phyloP scores from a whole-genome alignment of 2,888 invertebrate genomes.

The Drosophila basisetae region DNA sequence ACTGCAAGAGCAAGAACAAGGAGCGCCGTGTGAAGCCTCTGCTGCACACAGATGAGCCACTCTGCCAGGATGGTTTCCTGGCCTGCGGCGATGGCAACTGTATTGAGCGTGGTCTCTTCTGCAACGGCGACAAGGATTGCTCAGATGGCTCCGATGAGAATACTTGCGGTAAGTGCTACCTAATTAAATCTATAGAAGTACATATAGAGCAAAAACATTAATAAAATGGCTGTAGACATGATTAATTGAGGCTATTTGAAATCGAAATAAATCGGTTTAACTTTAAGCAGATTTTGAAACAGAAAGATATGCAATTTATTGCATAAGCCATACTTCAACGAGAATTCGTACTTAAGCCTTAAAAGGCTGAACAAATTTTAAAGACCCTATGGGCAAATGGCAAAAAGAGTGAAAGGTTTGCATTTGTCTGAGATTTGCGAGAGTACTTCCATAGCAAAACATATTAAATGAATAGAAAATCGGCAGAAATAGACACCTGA shows the following conservation, averaged over 20 bases:
- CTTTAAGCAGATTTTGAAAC: background rate
- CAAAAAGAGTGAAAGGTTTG: slow-evolving; percentile 29
- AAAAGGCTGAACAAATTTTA: background rate
- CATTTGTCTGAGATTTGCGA: slow-evolving; percentile 1
- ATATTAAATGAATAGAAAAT: slow-evolving; percentile 6
- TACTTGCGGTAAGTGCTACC: slow-evolving; percentile 91
- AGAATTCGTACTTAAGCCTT: background rate
- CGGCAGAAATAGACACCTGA: slow-evolving; percentile 10
- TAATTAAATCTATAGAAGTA: background rate
- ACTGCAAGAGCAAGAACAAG: slow-evolving; percentile 95
- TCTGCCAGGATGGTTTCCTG: slow-evolving; percentile 94
- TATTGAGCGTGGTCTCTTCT: slow-evolving; percentile 95
- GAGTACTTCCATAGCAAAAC: background rate
- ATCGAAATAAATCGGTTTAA: background rate
- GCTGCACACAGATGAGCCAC: slow-evolving; percentile 94
- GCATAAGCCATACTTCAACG: background rate
- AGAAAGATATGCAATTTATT: background rate
- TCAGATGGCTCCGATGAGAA: slow-evolving; percentile 95
- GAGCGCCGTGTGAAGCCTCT: slow-evolving; percentile 94
- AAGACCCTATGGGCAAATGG: background rate
- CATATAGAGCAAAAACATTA: background rate
- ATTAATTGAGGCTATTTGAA: background rate
- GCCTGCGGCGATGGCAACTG: slow-evolving; percentile 95
- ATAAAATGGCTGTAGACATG: background rate
- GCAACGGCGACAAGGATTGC: slow-evolving; percentile 96